phyloP scores from a whole-genome alignment of 1,140 invertebrate species.

The Schlechtendalia chinensis region DNA sequence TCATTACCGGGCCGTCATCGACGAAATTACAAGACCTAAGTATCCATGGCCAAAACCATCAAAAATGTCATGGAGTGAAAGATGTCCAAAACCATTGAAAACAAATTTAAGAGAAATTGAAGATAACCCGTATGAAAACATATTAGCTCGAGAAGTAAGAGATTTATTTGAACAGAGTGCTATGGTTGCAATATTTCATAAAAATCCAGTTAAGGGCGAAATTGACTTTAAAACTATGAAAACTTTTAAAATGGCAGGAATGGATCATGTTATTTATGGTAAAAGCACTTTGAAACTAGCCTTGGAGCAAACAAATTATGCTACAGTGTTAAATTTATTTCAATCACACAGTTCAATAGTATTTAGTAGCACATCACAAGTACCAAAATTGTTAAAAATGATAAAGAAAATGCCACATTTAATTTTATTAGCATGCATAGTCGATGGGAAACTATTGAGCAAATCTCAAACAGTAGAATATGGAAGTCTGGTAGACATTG shows the following conservation, averaged over 20 bases:
- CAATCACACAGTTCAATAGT: slow-evolving; percentile 51
- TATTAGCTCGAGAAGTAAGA: slow-evolving; percentile 68
- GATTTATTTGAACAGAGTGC: slow-evolving; percentile 69
- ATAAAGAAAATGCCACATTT: slow-evolving; percentile 53
- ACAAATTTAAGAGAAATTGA: slow-evolving; percentile 4
- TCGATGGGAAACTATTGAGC: slow-evolving; percentile 53
- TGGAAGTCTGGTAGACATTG: slow-evolving; percentile 52
- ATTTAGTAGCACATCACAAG: slow-evolving; percentile 51
- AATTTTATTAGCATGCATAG: slow-evolving; percentile 53
- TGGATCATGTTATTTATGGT: slow-evolving; percentile 51
- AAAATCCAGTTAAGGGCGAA: slow-evolving; percentile 65
- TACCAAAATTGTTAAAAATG: slow-evolving; percentile 52
- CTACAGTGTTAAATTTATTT: slow-evolving; percentile 52
- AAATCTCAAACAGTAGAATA: slow-evolving; percentile 52
- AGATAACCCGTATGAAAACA: slow-evolving; percentile 65
- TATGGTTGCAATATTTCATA: slow-evolving; percentile 68
- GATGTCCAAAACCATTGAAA: slow-evolving; percentile 21
- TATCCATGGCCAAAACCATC: slow-evolving; percentile 55
- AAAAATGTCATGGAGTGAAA: slow-evolving; percentile 28
- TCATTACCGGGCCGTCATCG: slow-evolving; percentile 64
- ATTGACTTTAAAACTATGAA: slow-evolving; percentile 53
- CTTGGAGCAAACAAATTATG: slow-evolving; percentile 52
- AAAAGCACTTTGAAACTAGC: slow-evolving; percentile 51
- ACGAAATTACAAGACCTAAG: slow-evolving; percentile 64
- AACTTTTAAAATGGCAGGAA: slow-evolving; percentile 52